These are phyloP conservation scores for Istiophorus platypterus DNA, from an alignment of 2,113 vertebrate species.

Conservation along the genomic window DNA sequence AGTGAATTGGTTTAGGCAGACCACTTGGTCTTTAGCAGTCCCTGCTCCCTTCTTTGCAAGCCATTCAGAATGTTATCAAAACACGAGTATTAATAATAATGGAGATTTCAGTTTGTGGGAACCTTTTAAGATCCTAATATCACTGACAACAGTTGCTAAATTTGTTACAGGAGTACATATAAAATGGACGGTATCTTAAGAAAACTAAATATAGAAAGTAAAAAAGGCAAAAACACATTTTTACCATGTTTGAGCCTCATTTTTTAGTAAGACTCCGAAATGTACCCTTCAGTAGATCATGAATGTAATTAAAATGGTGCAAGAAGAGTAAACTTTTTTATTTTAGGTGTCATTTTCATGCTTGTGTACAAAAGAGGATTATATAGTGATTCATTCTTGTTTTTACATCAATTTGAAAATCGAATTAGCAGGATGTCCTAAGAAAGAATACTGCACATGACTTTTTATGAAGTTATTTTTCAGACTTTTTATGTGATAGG, in stretches of 20 bases:
- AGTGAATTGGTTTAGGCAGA: neutral
- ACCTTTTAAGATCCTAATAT: too few relatives aligned
- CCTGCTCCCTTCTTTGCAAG: neutral
- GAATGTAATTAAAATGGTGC: neutral
- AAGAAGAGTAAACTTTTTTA: neutral
- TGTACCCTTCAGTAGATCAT: neutral
- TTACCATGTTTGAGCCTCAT: too few relatives aligned
- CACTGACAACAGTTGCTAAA: neutral
- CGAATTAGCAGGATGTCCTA: neutral
- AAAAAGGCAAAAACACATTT: too few relatives aligned
- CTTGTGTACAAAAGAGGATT: neutral
- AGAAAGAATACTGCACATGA: neutral
- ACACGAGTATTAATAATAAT: neutral
- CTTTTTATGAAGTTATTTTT: neutral
- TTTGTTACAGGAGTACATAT: neutral
- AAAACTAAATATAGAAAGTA: too few relatives aligned
- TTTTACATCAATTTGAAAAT: too few relatives aligned
- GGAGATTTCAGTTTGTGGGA: too few relatives aligned
- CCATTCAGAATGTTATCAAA: neutral
- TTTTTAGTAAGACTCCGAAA: neutral
- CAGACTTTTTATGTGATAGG: constrained; percentile 16
- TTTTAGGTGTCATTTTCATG: neutral
- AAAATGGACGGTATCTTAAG: too few relatives aligned
- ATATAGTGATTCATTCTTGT: neutral
- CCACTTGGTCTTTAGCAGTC: neutral